Conservation (phyloP, 2,113 vertebrate genomes). For the Hyperopisus bebe region DNA sequence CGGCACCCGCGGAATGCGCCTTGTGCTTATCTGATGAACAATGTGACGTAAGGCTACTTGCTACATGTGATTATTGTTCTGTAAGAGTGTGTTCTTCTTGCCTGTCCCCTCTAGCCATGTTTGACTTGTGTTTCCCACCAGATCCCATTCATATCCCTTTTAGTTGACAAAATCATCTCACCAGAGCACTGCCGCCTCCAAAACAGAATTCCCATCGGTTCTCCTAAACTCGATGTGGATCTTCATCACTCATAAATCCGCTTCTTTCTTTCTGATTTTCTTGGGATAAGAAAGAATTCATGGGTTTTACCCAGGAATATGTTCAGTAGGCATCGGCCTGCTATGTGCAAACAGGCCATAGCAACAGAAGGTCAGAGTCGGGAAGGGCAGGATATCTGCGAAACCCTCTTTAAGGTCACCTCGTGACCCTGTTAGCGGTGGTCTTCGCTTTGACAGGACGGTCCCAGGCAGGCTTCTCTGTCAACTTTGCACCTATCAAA, state of each 20-base stretch:
- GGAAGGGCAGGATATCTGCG: conserved; percentile 2
- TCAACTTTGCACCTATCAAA: background rate
- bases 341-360: conserved; percentile 6
- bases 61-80: background rate
- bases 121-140: background rate
- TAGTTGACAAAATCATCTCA: conserved; percentile 40
- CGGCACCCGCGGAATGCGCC: conserved; percentile 34
- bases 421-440: background rate
- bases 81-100: conserved; percentile 10
- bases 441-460: background rate
- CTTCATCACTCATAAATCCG: conserved; percentile 40
- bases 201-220: conserved; percentile 25
- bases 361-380: background rate
- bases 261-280: conserved; percentile 44
- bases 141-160: conserved; percentile 16
- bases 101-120: conserved; percentile 12
- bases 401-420: background rate
- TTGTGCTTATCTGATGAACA: background rate
- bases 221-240: conserved; percentile 24
- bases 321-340: conserved; percentile 38
- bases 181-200: conserved; percentile 36
- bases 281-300: conserved; percentile 52
- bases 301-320: conserved; percentile 52
- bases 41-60: background rate
- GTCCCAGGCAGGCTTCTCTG: background rate